Evolutionary conservation across 2,888 invertebrate genomes (phyloP), one percentile per base, ranked within the genome.

Genomic region (Papilio gigon): DNA sequence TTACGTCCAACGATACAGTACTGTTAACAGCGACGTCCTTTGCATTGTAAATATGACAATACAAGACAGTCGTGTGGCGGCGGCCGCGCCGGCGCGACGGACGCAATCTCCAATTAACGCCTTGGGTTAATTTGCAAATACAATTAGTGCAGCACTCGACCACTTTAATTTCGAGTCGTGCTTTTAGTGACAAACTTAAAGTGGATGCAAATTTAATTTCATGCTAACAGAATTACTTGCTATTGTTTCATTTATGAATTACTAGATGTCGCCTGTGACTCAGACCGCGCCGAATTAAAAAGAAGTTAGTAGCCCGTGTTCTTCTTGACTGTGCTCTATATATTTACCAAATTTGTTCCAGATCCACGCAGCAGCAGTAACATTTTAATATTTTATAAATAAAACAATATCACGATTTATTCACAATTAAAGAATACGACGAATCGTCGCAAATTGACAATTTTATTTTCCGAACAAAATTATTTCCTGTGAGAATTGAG

Each of bases 81-180:
- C 25, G 27, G 47, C 17, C 17, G 58, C 47, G n/a, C 6, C 9
- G 33, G 33, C 27, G 58, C 30, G 44, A 9, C 50, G 61, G 27
- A 20, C 40, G 67, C 61, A 62, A 56, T 62, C 61, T 67, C 40
- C 67, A 62, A 67, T 67, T 68, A 68, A 68, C 67, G 63, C 63
- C 56, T 44, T 14, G 67, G 67, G 67, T 63, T 68, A 68, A 68
- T 68, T 68, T 68, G 67, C 63, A 63, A 68, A 62, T 63, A 68
- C 58, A 63, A 68, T 68, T 68, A 63, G 58, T 63, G 58, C 27
- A 68, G 37, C 44, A 44, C 63, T 63, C 47, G 35, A 33, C 42
- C 47, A 59, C 59, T 66, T 66, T 67, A 61, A 67, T 67, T 61
- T 40, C 27, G 33, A 61, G 67, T 14, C 17, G 62, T 30, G 50